Base-by-base conservation (phyloP, 2,113 vertebrate genomes). In the Tonatia bakeri region DNA sequence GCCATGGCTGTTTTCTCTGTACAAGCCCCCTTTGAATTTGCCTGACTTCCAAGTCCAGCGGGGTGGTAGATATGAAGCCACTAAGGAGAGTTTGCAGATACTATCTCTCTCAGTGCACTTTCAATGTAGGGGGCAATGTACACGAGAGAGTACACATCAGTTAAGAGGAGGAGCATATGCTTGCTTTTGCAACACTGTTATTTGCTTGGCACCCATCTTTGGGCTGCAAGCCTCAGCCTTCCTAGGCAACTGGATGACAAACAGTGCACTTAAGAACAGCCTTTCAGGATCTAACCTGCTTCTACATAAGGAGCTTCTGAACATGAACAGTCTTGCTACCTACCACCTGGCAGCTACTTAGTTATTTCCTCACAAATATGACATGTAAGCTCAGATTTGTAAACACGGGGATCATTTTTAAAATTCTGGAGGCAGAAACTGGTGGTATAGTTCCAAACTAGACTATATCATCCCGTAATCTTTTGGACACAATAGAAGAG, bases 281-380 rank as follows among this genome's bases (percentile, higher is more conserved):
- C 90, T 65, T 73, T 59, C 96, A 95, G 94, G 94, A 69, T 28
- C 7, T 20, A 50, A 64, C 91, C 90, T 95, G 94, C 87, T 77
- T 54, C 52, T 13, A 0, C 1, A 1, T 1, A 80, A 80, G 77
- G 16, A 91, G 90, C 64, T 73, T 77, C 72, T 24, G 45, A 75
- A 88, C 94, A 40, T 65, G 96, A 93, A 80, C 2, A 2, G 88
- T 97, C 95, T 96, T 94, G 95, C 80, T 1, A 2, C 65, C 80
- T 1, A 2, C 65, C 0, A 12, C 94, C 82, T 65, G 90, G 91
- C 75, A 83, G 73, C 73, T 3, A 15, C 92, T 52, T 13, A 12
- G 61, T 36, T 75, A 33, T 79, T 92, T 73, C 85, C 72, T 61
- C 12, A 17, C 81, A 52, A 38, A 52, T 3, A 72, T 45, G 85